Base-by-base conservation (phyloP, 2,888 invertebrate species). In the Heliconius erato region DNA sequence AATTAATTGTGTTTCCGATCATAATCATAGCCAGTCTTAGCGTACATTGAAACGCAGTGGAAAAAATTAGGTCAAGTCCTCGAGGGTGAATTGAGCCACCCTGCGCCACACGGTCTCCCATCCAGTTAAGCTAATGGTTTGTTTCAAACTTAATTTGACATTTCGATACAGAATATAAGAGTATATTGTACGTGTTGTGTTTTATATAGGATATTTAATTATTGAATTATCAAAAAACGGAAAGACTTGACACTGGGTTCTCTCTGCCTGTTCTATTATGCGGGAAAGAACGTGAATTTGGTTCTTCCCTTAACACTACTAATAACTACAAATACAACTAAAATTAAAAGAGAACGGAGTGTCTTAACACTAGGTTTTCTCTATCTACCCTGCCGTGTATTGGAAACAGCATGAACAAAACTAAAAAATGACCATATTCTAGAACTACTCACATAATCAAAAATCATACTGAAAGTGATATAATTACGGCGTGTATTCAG, bases 1-100 rank as follows among this genome's bases (percentile, higher is more conserved):
- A 77, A 59, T 77, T 81, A 71, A 71, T 81, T 76, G 69, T 54
- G 69, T 81, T 77, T 69, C 69, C 76, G 76, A 76, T 78, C 44
- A 78, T 81, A 81, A 80, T 80, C 74, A 80, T 65, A 81, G 69
- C 77, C 59, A 44, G 63, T 63, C 71, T 63, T 77, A 49, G 19
- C 65, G 44, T 77, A 81, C 63, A 63, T 68, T 44, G 67, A 59
- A 77, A 28, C 63, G n/a, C n/a, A 77, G 76, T 63, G 44, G 44
- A 77, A 81, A 81, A 80, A 81, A 81, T 69, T 77, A 32, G 81
- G 81, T 81, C 81, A 77, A 81, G 77, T 71, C 71, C 81, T 81
- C 71, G 49, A 69, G 63, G 76, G 76, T 32, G 77, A 71, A 77
- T 71, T 59, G 77, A 77, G 32, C 63, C 79, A 40, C 63, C 81